Percentiles rank a stretch among this genome's conserved stretches.
Conservation (phyloP, 2,113 vertebrate genomes). For the Rattus rattus region DNA sequence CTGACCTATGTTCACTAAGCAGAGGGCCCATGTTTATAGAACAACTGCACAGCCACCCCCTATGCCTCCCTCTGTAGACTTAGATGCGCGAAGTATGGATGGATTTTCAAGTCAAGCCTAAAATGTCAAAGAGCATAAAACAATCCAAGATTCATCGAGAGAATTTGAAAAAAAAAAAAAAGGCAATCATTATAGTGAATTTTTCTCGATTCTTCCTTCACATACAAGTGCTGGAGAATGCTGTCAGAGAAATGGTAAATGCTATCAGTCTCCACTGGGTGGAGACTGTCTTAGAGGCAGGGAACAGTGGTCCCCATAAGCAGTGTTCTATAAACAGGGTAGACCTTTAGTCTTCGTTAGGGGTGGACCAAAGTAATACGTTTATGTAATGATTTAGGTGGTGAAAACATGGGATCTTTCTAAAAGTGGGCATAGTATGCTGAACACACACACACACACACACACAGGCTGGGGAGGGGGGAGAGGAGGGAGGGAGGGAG, state of each 20-base stretch:
- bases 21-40: background rate
- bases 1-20: background rate
- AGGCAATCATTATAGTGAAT: background rate
- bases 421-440: background rate
- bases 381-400: background rate
- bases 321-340: background rate
- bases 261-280: background rate
- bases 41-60: background rate
- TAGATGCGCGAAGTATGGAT: background rate
- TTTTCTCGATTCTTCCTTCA: conserved; percentile 44
- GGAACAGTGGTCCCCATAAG: background rate
- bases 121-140: background rate
- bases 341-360: background rate
- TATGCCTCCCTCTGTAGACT: background rate
- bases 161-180: no score
- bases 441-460: background rate
- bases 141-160: background rate
- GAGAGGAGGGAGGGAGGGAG: no score
- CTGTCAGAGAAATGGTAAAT: background rate
- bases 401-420: conserved; percentile 27
- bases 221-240: background rate
- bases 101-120: background rate
- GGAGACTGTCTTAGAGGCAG: conserved; percentile 10
- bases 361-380: background rate
- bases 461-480: background rate